Evolutionary conservation across 2,797 vertebrate genomes (phyloP), one percentile per base, ranked within the genome.

Genomic region (Enteromius viviparus): DNA sequence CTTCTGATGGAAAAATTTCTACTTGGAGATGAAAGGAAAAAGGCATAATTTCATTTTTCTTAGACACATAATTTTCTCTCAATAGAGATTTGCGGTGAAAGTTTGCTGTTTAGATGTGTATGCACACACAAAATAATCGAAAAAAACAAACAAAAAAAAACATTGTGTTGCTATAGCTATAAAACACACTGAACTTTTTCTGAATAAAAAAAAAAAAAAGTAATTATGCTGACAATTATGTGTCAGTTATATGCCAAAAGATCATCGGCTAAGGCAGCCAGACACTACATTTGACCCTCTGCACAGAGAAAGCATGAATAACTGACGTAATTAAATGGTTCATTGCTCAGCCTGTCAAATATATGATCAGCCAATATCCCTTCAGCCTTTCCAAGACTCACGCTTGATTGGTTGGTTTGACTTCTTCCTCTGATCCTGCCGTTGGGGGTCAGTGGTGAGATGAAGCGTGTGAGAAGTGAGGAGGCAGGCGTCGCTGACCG

Each of bases 371-470:
- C 76, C 40, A 64, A 68, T 84, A 84, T 34, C 78, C 83, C 72
- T 15, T 60, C 74, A 72, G 60, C 65, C 65, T 37, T 76, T 80
- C 47, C 81, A 66, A 42, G 74, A 47, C 74, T 85, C 68, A 60
- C 76, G 65, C 85, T 78, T 34, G 40, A 85, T 65, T 72, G 80
- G 51, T 70, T 29, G 15, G 64, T 77, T 70, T 83, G 51, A 69
- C 65, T 75, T 69, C 71, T 11, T 78, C 62, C 78, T 45, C 60
- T 71, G 84, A 84, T 80, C 74, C 81, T 83, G 76, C 45, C 23
- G 64, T 32, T 60, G 15, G 70, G 82, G 85, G 84, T 88, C 83
- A 86, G 76, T 77, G 58, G n/a, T 34, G 53, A 42, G 83, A 69
- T 80, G 53, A 26, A 84, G 75, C 37, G 71, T 60, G 45, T 65